These are phyloP conservation scores for Bombycilla garrulus DNA, from an alignment of 2,113 vertebrate species.

Conservation along the genomic window DNA sequence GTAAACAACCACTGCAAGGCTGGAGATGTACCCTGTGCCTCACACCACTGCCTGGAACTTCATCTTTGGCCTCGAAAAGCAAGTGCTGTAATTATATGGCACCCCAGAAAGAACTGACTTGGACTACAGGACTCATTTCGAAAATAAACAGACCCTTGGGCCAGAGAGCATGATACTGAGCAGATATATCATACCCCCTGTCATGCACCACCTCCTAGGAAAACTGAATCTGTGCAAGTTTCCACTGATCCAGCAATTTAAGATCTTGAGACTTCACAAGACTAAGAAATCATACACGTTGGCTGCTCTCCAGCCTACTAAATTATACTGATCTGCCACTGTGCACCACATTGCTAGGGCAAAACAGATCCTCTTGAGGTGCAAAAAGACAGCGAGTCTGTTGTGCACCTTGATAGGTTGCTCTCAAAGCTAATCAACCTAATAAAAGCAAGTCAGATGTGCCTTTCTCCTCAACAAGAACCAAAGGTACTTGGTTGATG, in stretches of 20 bases:
- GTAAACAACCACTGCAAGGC: not conserved
- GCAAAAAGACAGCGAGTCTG: not conserved
- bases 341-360: too few relatives aligned
- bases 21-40: not conserved
- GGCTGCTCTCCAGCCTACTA: not conserved
- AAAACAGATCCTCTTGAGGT: not conserved
- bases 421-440: not conserved
- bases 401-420: rapidly evolving
- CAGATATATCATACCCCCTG: not conserved
- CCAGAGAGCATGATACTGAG: not conserved
- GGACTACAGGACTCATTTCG: not conserved
- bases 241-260: not conserved
- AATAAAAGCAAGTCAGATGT: not conserved
- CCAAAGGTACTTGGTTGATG: not conserved
- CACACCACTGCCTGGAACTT: not conserved
- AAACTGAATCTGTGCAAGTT: not conserved
- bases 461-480: not conserved
- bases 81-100: not conserved
- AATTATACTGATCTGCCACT: too few relatives aligned
- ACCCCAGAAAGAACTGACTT: not conserved
- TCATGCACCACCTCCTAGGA: not conserved
- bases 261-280: not conserved
- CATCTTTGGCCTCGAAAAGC: not conserved
- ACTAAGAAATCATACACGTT: rapidly evolving
- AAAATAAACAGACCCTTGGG: not conserved